A percentile compares a stretch with the other conserved stretches of the same genome.
Conservation (phyloP, 2,113 vertebrate species). For the Myxocyprinus asiaticus region DNA sequence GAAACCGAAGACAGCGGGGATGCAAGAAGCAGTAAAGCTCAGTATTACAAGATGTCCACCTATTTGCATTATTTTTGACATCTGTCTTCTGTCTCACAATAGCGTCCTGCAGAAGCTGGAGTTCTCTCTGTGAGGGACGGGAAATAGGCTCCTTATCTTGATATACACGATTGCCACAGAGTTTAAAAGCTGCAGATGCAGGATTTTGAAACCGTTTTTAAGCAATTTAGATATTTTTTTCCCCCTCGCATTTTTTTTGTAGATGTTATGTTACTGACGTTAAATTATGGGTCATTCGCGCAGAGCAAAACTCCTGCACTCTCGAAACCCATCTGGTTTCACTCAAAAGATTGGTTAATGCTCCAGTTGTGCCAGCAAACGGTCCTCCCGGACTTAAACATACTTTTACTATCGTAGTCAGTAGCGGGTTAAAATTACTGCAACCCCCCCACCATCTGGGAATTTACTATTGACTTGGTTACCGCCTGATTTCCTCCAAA, state of each 20-base stretch:
- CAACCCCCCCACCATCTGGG: constrained; percentile 36
- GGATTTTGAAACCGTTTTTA: constrained; percentile 35
- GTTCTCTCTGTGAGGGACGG: constrained; percentile 31
- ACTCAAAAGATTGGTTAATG: constrained; percentile 37
- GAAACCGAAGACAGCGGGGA: background rate
- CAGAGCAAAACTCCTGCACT: constrained; percentile 35
- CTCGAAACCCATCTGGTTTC: constrained; percentile 35
- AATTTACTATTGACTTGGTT: constrained; percentile 13
- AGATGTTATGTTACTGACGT: constrained; percentile 17
- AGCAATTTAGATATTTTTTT: constrained; percentile 6
- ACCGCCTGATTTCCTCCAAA: constrained; percentile 12
- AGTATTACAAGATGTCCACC: constrained; percentile 18
- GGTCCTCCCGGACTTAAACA: constrained; percentile 25
- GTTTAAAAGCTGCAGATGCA: constrained; percentile 28
- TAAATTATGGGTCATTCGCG: constrained; percentile 29
- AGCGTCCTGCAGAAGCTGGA: constrained; percentile 24
- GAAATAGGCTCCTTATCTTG: constrained; percentile 35
- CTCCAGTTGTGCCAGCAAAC: constrained; percentile 34
- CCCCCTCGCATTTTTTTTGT: background rate
- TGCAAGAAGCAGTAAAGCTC: background rate
- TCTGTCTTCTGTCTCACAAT: background rate
- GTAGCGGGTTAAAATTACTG: constrained; percentile 39
- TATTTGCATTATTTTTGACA: background rate
- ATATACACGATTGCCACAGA: constrained; percentile 30
- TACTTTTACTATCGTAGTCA: constrained; percentile 43